Conservation (phyloP, 2,888 invertebrate genomes). For the Strigamia crassipes region DNA sequence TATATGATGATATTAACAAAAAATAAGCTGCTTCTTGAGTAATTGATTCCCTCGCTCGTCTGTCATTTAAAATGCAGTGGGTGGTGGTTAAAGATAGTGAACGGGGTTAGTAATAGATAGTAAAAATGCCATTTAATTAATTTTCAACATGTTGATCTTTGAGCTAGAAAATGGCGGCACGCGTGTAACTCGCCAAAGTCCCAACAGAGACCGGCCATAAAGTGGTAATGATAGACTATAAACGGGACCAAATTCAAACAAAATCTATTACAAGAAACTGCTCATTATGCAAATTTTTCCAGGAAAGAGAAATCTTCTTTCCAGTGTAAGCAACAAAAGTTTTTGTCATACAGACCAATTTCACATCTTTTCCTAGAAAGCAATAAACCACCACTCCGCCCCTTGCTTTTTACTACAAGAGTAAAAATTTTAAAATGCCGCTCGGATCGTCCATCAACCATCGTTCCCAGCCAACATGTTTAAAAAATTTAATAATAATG, state of each 20-base stretch:
- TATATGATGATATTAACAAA: too few relatives aligned
- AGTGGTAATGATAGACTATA: slow-evolving; percentile 42
- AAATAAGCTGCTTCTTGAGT: too few relatives aligned
- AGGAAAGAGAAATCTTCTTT: slow-evolving; percentile 19
- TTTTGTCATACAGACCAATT: slow-evolving; percentile 15
- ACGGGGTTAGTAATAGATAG: not conserved
- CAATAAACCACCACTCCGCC: slow-evolving; percentile 27
- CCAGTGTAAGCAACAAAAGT: slow-evolving; percentile 11
- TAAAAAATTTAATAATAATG: not conserved
- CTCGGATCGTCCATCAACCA: slow-evolving; percentile 3
- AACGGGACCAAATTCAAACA: slow-evolving; percentile 25
- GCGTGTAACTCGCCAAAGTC: slow-evolving; percentile 10
- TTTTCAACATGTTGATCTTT: not conserved
- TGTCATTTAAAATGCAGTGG: not conserved
- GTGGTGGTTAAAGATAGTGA: slow-evolving; percentile 5
- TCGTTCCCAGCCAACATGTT: not conserved
- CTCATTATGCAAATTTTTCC: slow-evolving; percentile 44
- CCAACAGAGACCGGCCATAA: slow-evolving; percentile 31
- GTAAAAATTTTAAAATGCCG: slow-evolving; percentile 26
- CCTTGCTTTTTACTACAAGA: slow-evolving; percentile 18
- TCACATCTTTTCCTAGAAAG: slow-evolving; percentile 35
- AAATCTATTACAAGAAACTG: slow-evolving; percentile 43
- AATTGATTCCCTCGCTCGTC: too few relatives aligned
- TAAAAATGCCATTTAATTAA: slow-evolving; percentile 13
- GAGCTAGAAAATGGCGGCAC: slow-evolving; percentile 42